These are phyloP conservation scores for Pogonophryne albipinna DNA, from an alignment of 2,797 vertebrate species.

Conservation along the genomic window DNA sequence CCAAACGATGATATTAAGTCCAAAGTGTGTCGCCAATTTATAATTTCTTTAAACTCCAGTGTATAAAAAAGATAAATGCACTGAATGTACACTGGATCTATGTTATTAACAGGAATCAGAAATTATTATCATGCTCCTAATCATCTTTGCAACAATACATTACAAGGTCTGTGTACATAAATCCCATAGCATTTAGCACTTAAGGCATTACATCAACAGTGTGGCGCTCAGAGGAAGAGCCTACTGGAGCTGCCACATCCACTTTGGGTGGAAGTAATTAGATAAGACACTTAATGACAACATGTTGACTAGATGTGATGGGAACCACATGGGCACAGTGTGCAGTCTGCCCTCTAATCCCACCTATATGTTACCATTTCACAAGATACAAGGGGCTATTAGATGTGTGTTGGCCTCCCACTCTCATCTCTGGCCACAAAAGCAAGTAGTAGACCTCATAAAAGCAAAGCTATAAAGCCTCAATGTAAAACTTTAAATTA, in stretches of 20 bases:
- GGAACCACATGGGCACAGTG: constrained; percentile 48
- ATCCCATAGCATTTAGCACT: constrained; percentile 30
- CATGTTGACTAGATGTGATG: constrained; percentile 52
- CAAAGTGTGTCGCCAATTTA: constrained; percentile 9
- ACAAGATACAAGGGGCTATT: constrained; percentile 45
- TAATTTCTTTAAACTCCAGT: constrained; percentile 16
- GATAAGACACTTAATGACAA: constrained; percentile 65
- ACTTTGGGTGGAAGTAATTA: constrained; percentile 57
- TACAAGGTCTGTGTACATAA: not conserved
- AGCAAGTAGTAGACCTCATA: constrained; percentile 7
- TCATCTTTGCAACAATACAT: constrained; percentile 9
- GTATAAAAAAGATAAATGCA: constrained; percentile 7
- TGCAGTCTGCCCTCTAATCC: constrained; percentile 50
- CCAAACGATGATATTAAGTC: no score
- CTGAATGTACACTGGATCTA: not conserved
- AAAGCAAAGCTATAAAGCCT: constrained; percentile 33
- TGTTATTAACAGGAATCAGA: constrained; percentile 1
- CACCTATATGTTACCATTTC: constrained; percentile 49
- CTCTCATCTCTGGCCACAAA: constrained; percentile 38
- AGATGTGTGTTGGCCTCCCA: constrained; percentile 24
- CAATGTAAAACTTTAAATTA: constrained; percentile 18
- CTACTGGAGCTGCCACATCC: constrained; percentile 48
- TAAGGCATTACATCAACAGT: constrained; percentile 20
- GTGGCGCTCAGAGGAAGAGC: constrained; percentile 17
- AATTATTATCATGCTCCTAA: not conserved